phyloP scores from a whole-genome alignment of 1,140 invertebrate species.

The Lepidurus packardi region DNA sequence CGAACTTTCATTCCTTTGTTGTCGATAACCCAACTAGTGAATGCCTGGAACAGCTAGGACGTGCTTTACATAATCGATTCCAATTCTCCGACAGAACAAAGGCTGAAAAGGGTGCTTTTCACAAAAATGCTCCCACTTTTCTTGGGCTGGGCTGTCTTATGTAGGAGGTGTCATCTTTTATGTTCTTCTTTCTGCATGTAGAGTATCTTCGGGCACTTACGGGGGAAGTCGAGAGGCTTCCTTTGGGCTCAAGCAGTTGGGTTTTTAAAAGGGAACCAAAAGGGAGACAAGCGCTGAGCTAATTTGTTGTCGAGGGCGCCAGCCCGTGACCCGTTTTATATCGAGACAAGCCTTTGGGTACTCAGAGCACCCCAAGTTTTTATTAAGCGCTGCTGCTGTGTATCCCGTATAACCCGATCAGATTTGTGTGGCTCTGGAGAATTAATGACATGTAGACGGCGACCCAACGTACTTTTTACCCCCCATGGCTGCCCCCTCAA shows the following conservation, averaged over 20 bases:
- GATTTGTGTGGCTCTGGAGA: background rate
- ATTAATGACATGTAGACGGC: background rate
- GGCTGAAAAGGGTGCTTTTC: background rate
- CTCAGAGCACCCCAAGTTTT: background rate
- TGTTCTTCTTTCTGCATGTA: background rate
- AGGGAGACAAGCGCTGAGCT: background rate
- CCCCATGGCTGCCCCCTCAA: background rate
- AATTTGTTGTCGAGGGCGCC: background rate
- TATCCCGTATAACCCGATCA: background rate
- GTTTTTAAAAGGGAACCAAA: background rate
- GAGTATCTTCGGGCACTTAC: background rate
- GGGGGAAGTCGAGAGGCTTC: background rate
- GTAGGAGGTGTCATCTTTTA: background rate
- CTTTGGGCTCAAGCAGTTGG: background rate
- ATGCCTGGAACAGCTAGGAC: too few species aligned
- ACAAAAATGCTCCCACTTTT: background rate
- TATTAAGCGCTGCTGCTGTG: background rate
- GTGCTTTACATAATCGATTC: slow-evolving; percentile 6
- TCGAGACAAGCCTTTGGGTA: background rate
- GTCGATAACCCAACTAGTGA: too few species aligned
- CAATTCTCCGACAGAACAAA: background rate
- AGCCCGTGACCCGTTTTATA: background rate
- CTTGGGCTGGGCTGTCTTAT: background rate
- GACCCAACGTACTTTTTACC: background rate
- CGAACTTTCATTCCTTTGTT: too few species aligned